These are phyloP conservation scores for Chelonia mydas DNA, from an alignment of 2,797 vertebrate genomes.

Conservation along the genomic window DNA sequence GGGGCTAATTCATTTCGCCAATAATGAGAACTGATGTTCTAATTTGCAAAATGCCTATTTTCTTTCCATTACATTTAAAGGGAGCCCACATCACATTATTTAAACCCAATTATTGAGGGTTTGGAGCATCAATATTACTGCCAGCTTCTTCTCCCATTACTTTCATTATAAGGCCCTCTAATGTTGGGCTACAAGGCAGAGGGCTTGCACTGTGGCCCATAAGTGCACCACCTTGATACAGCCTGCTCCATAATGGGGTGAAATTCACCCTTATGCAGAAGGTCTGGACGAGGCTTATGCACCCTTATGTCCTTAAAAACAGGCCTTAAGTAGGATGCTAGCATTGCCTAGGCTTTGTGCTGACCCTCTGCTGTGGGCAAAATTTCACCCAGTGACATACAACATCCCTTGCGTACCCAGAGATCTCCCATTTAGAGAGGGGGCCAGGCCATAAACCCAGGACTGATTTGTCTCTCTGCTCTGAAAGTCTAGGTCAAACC, in stretches of 20 bases:
- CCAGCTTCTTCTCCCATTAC: background rate
- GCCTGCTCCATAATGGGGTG: accelerated
- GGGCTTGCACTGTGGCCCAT: background rate
- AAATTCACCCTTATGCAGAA: background rate
- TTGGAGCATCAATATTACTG: background rate
- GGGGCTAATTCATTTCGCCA: background rate
- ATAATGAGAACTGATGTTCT: background rate
- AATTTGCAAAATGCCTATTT: background rate
- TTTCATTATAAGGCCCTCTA: background rate
- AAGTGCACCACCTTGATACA: background rate
- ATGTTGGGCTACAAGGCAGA: background rate
- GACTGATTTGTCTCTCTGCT: background rate
- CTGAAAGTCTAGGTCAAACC: constrained; percentile 40
- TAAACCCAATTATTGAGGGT: background rate
- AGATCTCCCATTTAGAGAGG: accelerated
- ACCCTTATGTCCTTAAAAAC: accelerated
- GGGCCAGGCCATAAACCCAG: background rate
- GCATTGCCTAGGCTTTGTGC: background rate
- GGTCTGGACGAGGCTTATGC: background rate
- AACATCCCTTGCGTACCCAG: background rate
- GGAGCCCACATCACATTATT: background rate
- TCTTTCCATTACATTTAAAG: background rate
- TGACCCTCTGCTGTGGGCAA: background rate
- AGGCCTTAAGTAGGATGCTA: accelerated
- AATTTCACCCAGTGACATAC: accelerated